These are phyloP conservation scores for Scyliorhinus canicula DNA, from an alignment of 2,797 vertebrate species.

Conservation along the genomic window DNA sequence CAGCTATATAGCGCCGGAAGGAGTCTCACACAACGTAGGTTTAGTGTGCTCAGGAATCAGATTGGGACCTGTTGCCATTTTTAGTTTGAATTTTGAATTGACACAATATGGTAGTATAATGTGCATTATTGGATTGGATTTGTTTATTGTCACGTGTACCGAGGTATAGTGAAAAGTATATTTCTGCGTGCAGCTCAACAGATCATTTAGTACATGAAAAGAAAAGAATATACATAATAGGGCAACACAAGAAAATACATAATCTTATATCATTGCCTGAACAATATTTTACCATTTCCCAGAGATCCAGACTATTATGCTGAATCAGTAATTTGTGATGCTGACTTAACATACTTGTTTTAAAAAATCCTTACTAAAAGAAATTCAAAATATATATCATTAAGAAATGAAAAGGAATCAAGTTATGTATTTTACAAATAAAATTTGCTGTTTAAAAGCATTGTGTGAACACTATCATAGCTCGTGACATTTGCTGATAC, in stretches of 20 bases:
- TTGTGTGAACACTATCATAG: not conserved
- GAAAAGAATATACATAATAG: too few relatives aligned
- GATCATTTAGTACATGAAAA: too few relatives aligned
- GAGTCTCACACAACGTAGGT: not conserved
- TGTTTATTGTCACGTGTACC: too few relatives aligned
- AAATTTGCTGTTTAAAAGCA: not conserved
- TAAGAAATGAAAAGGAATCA: too few relatives aligned
- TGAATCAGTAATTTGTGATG: not conserved
- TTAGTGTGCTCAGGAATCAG: not conserved
- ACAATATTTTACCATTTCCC: not conserved
- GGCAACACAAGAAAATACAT: too few relatives aligned
- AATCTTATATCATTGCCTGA: not conserved
- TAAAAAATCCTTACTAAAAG: not conserved
- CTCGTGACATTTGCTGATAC: not conserved
- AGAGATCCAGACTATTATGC: not conserved
- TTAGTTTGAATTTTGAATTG: not conserved
- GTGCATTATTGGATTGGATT: not conserved
- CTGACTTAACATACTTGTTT: not conserved
- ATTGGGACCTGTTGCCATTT: not conserved
- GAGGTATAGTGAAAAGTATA: too few relatives aligned
- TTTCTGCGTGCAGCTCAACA: too few relatives aligned
- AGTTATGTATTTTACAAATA: not conserved
- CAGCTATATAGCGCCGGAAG: not conserved
- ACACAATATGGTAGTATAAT: not conserved
- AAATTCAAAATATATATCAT: not conserved